Evolutionary conservation across 2,888 invertebrate genomes (phyloP).

Genomic region (Drosophila neonasuta): DNA sequence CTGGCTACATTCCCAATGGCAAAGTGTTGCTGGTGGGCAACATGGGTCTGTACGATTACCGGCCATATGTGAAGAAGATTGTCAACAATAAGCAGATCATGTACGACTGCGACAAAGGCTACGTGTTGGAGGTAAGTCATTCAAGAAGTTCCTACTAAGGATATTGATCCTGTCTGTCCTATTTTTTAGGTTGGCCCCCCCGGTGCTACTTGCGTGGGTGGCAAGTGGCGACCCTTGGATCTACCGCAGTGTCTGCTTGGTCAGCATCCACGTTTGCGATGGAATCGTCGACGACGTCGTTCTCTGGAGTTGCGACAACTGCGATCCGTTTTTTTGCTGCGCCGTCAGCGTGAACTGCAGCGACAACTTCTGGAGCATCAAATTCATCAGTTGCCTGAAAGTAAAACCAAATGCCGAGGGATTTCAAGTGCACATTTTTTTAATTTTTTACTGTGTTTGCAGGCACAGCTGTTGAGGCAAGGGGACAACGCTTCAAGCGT

Average conservation of each 20-base stretch:
- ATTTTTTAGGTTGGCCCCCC: constrained; percentile 88
- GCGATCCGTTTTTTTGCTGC: constrained; percentile 76
- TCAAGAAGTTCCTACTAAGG: rapidly evolving
- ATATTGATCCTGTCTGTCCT: not conserved
- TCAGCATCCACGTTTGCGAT: constrained; percentile 92
- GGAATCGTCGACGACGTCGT: constrained; percentile 88
- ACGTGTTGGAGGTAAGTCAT: constrained; percentile 85
- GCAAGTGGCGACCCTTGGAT: constrained; percentile 95
- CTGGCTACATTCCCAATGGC: constrained; percentile 93
- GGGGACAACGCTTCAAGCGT: constrained; percentile 47
- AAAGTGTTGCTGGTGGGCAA: constrained; percentile 96
- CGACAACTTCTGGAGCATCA: constrained; percentile 56
- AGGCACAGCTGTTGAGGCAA: not conserved
- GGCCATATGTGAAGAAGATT: constrained; percentile 93
- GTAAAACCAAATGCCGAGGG: constrained; percentile 10
- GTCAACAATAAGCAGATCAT: constrained; percentile 96
- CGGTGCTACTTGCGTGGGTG: constrained; percentile 97
- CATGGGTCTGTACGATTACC: constrained; percentile 97
- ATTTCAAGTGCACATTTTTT: not conserved
- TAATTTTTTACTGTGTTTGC: not conserved
- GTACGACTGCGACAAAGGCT: constrained; percentile 97
- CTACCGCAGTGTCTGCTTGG: constrained; percentile 92
- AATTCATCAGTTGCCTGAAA: not conserved
- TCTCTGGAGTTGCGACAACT: constrained; percentile 77
- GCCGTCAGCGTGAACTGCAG: constrained; percentile 70